phyloP scores from a whole-genome alignment of 2,797 vertebrate genomes.

The Xenops minutus region DNA sequence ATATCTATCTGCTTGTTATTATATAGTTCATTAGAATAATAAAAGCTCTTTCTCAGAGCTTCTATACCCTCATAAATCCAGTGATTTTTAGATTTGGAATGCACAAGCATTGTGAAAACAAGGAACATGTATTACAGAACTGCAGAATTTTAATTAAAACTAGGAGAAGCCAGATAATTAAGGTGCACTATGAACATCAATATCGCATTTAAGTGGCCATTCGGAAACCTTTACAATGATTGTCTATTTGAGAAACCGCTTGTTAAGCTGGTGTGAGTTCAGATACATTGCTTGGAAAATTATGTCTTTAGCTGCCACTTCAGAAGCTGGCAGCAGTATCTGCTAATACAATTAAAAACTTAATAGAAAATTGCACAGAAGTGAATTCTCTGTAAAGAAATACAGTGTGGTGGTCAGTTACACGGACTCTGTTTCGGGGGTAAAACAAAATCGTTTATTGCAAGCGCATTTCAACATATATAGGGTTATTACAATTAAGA shows the following conservation, averaged over 20 bases:
- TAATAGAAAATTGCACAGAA: not conserved
- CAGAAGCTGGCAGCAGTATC: not conserved
- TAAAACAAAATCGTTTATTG: no score
- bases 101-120: not conserved
- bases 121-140: not conserved
- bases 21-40: not conserved
- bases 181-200: not conserved
- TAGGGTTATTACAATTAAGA: no score
- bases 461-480: no score
- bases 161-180: not conserved
- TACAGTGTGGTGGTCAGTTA: no score
- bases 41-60: not conserved
- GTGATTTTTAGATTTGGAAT: not conserved
- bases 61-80: not conserved
- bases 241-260: not conserved
- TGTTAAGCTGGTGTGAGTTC: not conserved
- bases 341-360: not conserved
- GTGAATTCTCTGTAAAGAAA: not conserved
- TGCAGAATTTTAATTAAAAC: slow-evolving; percentile 1
- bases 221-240: not conserved
- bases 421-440: no score
- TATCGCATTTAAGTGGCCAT: not conserved
- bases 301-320: not conserved
- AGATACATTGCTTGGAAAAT: not conserved
- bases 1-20: not conserved